Conservation (phyloP, 2,797 vertebrate genomes). For the Acipenser transmontanus region DNA sequence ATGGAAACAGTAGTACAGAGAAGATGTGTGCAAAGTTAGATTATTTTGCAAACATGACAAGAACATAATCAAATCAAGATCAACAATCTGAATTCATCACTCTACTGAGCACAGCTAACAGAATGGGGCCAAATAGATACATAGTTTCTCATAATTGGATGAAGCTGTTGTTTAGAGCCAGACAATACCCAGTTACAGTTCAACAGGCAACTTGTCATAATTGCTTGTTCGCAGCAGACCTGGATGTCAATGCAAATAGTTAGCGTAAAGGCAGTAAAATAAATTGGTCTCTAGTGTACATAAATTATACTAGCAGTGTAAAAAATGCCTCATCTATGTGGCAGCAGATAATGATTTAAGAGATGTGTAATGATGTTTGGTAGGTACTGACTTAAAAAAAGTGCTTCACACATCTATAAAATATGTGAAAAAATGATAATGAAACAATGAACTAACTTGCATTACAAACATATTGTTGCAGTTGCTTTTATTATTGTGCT, state of each 20-base stretch:
- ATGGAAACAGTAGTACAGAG: slow-evolving; percentile 14
- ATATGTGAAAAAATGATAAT: slow-evolving; percentile 11
- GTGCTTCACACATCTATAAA: too few species aligned
- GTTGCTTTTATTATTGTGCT: slow-evolving; percentile 13
- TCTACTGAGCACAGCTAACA: slow-evolving; percentile 33
- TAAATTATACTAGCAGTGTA: slow-evolving; percentile 52
- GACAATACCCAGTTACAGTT: slow-evolving; percentile 66
- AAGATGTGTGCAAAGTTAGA: slow-evolving; percentile 23
- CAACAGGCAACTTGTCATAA: slow-evolving; percentile 77
- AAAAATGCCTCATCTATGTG: slow-evolving; percentile 51
- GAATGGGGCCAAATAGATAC: slow-evolving; percentile 41
- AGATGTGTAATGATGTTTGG: slow-evolving; percentile 49
- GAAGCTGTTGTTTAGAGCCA: slow-evolving; percentile 62
- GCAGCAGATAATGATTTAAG: slow-evolving; percentile 55
- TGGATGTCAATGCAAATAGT: slow-evolving; percentile 67
- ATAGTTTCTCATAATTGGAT: slow-evolving; percentile 61
- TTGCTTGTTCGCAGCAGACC: slow-evolving; percentile 65
- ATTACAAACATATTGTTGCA: slow-evolving; percentile 15
- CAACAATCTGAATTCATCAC: slow-evolving; percentile 31
- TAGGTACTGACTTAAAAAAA: slow-evolving; percentile 25
- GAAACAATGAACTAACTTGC: too few species aligned
- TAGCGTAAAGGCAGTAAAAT: slow-evolving; percentile 56
- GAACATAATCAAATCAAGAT: slow-evolving; percentile 28
- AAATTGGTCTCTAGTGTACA: slow-evolving; percentile 78
- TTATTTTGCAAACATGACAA: slow-evolving; percentile 32